phyloP scores from a whole-genome alignment of 2,797 vertebrate genomes.

The Alfaro cultratus region DNA sequence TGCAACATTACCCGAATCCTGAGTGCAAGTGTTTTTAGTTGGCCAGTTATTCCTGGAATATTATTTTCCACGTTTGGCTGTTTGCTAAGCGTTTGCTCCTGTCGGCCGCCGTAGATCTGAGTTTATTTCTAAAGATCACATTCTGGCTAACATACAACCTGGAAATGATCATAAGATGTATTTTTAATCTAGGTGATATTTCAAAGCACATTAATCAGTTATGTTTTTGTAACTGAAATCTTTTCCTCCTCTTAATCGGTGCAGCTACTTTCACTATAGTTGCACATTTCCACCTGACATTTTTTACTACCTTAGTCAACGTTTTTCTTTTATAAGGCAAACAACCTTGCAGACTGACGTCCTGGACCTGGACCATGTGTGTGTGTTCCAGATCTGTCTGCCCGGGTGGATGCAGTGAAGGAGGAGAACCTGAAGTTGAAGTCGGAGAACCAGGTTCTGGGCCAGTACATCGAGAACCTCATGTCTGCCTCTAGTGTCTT shows the following conservation, averaged over 20 bases:
- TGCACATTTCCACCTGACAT: not conserved
- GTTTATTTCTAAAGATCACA: not conserved
- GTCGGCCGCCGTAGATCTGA: not conserved
- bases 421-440: conserved; percentile 99
- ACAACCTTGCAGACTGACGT: not conserved
- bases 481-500: conserved; percentile 99
- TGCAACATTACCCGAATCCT: too few species aligned
- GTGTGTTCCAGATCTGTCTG: conserved; percentile 88
- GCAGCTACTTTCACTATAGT: not conserved
- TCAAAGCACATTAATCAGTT: not conserved
- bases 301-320: not conserved
- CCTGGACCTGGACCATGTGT: too few species aligned
- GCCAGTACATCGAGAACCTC: conserved; percentile 99
- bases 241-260: not conserved
- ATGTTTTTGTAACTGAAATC: not conserved
- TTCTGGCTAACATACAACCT: not conserved
- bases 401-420: conserved; percentile 97
- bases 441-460: conserved; percentile 99
- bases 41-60: not conserved
- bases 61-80: not conserved
- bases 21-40: not conserved
- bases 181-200: not conserved
- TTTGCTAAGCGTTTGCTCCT: not conserved
- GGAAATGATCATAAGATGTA: not conserved
- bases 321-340: not conserved